Evolutionary conservation across 2,888 invertebrate species (phyloP).

Genomic region (Clanis bilineata): DNA sequence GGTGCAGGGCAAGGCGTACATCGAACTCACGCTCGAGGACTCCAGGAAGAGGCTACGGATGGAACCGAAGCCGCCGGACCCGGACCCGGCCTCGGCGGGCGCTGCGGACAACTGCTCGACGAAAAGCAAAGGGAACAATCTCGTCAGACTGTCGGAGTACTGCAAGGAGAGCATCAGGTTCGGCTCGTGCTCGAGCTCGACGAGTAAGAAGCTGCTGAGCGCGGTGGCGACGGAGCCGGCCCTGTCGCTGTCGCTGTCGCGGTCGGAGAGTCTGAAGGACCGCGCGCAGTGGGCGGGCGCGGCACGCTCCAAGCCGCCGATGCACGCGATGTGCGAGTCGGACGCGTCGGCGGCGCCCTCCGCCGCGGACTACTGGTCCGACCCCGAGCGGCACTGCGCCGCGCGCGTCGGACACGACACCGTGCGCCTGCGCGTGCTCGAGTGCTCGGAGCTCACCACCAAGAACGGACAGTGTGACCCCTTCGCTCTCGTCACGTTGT

Average conservation of each 20-base stretch:
- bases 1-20: constrained; percentile 94
- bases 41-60: constrained; percentile 76
- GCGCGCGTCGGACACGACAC: constrained; percentile 74
- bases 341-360: constrained; percentile 68
- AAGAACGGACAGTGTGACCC: constrained; percentile 96
- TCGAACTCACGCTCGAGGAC: constrained; percentile 88
- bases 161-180: constrained; percentile 76
- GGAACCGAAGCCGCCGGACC: constrained; percentile 78
- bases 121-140: constrained; percentile 66
- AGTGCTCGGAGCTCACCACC: constrained; percentile 93
- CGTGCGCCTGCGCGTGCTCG: constrained; percentile 86
- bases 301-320: constrained; percentile 64
- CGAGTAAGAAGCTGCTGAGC: constrained; percentile 71
- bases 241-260: constrained; percentile 55
- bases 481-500: constrained; percentile 90
- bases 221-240: constrained; percentile 68
- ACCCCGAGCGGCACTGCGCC: constrained; percentile 74
- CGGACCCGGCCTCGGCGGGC: constrained; percentile 59
- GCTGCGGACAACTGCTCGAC: constrained; percentile 60
- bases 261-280: constrained; percentile 76
- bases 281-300: constrained; percentile 69
- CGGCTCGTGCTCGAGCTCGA: constrained; percentile 75
- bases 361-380: constrained; percentile 78
- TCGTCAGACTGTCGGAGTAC: constrained; percentile 71
- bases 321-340: constrained; percentile 71